Evolutionary conservation across 2,113 vertebrate genomes (phyloP).

Genomic region (Poeciliopsis turrubarensis): DNA sequence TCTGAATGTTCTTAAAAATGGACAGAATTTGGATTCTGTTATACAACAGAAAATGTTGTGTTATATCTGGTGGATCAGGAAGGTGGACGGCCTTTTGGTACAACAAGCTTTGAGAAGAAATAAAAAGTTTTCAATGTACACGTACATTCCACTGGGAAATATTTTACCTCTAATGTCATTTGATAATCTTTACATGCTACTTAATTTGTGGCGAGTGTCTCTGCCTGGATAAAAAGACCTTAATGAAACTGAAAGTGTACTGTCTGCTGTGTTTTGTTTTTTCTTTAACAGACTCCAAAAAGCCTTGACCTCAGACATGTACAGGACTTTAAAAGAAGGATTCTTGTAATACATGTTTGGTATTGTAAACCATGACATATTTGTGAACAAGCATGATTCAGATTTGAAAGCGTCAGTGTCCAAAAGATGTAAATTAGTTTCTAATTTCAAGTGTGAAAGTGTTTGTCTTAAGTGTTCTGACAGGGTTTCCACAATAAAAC

Average conservation of each 20-base stretch:
- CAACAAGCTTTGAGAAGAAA: conserved; percentile 9
- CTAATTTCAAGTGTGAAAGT: conserved; percentile 93
- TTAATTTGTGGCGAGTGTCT: conserved; percentile 40
- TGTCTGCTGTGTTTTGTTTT: conserved; percentile 75
- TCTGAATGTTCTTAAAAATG: neutral
- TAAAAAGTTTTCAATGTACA: conserved; percentile 12
- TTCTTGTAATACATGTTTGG: conserved; percentile 76
- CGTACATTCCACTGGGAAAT: conserved; percentile 14
- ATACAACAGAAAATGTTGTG: conserved; percentile 5
- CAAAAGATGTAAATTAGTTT: conserved; percentile 92
- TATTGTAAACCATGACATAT: conserved; percentile 46
- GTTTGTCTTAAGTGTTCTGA: conserved; percentile 96
- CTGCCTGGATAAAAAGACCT: conserved; percentile 58
- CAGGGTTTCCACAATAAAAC: conserved; percentile 97
- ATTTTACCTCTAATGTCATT: conserved; percentile 31
- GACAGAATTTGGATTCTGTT: conserved; percentile 10
- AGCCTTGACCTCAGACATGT: conserved; percentile 84
- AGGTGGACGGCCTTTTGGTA: neutral
- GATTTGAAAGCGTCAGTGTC: conserved; percentile 81
- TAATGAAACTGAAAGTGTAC: conserved; percentile 66
- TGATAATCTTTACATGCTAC: conserved; percentile 39
- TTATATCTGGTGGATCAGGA: conserved; percentile 18
- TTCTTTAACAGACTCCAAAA: conserved; percentile 88
- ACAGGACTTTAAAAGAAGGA: conserved; percentile 88
- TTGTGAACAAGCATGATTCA: conserved; percentile 80